Conservation (phyloP, 23 tunicate species). For the Ascidia mentula region DNA sequence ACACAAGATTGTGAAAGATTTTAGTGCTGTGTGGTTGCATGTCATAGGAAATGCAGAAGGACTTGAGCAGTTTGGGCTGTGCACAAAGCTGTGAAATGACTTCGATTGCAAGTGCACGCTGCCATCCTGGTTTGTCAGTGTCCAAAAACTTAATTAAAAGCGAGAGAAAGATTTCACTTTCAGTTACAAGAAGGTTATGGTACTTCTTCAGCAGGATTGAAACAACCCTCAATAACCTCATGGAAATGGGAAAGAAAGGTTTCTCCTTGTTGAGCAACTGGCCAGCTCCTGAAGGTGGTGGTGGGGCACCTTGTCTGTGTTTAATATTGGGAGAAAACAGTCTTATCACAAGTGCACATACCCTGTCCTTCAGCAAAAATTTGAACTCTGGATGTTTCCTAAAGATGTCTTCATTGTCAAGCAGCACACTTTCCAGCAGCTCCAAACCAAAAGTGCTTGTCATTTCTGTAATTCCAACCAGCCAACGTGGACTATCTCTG, state of each 20-base stretch:
- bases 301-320: constrained; percentile 92
- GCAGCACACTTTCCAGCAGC: constrained; percentile 75
- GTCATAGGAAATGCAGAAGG: constrained; percentile 81
- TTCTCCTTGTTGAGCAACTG: constrained; percentile 51
- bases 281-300: constrained; percentile 64
- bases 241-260: constrained; percentile 84
- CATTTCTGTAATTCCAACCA: constrained; percentile 90
- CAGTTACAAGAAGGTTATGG: constrained; percentile 68
- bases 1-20: constrained; percentile 73
- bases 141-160: constrained; percentile 84
- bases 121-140: constrained; percentile 91
- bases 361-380: constrained; percentile 89
- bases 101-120: constrained; percentile 89
- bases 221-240: constrained; percentile 81
- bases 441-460: constrained; percentile 90
- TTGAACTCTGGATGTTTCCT: constrained; percentile 81
- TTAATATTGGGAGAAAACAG: constrained; percentile 95
- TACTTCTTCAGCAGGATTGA: constrained; percentile 81
- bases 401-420: constrained; percentile 71
- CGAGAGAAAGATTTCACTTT: constrained; percentile 91
- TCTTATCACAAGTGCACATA: constrained; percentile 86
- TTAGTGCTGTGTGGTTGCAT: constrained; percentile 81
- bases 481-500: constrained; percentile 88
- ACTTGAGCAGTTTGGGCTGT: constrained; percentile 65
- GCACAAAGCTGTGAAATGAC: constrained; percentile 81